A percentile compares a stretch with the other conserved stretches of the same genome.
Conservation (phyloP, 2,797 vertebrate species). For the Thunnus albacares region DNA sequence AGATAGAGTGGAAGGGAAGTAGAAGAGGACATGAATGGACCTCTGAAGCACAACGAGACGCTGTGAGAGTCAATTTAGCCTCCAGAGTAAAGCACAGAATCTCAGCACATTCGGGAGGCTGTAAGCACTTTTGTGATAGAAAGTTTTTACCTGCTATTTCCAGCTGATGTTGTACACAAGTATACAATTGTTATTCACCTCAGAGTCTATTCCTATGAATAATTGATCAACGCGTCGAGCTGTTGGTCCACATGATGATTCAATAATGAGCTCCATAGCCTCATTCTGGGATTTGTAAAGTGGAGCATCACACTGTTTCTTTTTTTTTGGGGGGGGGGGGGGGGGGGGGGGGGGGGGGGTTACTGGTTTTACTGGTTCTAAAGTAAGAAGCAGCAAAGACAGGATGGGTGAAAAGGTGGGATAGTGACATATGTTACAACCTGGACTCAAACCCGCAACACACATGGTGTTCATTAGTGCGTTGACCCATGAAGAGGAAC, state of each 20-base stretch:
- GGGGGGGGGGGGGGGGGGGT: neutral
- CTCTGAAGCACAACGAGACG: conserved; percentile 17
- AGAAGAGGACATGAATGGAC: conserved; percentile 51
- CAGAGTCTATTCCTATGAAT: conserved; percentile 45
- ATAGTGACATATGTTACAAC: conserved; percentile 50
- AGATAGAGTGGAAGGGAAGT: conserved; percentile 32
- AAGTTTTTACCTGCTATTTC: conserved; percentile 32
- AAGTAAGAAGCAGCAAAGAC: conserved; percentile 1
- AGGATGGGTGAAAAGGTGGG: conserved; percentile 21
- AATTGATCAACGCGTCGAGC: conserved; percentile 43
- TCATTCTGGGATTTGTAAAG: conserved; percentile 21
- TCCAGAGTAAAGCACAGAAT: conserved; percentile 7
- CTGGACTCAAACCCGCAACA: conserved; percentile 21
- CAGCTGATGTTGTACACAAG: conserved; percentile 4
- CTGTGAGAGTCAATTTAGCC: conserved; percentile 11
- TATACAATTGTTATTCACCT: conserved; percentile 36
- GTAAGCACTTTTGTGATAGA: conserved; percentile 8
- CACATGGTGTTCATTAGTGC: conserved; percentile 48
- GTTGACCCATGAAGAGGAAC: conserved; percentile 31
- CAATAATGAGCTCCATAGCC: conserved; percentile 45
- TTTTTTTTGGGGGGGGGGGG: neutral
- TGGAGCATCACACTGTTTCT: neutral
- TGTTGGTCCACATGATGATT: conserved; percentile 54
- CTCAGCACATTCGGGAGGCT: conserved; percentile 7
- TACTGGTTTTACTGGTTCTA: conserved; percentile 17